Conservation (phyloP, 2,113 vertebrate genomes). For the Myotis brandtii region DNA sequence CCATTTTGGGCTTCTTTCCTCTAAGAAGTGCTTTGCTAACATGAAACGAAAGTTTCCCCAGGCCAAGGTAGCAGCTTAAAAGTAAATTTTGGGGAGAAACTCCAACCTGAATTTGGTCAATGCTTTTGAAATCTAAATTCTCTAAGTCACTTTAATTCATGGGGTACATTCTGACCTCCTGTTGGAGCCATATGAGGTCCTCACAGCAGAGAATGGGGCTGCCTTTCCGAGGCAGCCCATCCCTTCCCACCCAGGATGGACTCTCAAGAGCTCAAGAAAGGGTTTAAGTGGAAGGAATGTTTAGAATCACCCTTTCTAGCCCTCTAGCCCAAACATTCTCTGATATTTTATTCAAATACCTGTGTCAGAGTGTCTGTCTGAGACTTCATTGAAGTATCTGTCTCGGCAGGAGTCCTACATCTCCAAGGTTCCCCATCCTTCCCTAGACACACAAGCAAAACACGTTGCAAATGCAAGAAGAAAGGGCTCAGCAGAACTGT, state of each 20-base stretch:
- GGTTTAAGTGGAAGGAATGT: background rate
- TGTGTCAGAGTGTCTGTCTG: background rate
- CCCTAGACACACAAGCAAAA: background rate
- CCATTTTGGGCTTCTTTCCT: background rate
- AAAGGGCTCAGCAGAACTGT: rapidly evolving
- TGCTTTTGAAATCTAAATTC: constrained; percentile 12
- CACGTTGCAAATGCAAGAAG: background rate
- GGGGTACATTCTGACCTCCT: background rate
- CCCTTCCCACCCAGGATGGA: no score
- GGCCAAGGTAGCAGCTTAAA: background rate
- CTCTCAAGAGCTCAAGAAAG: background rate
- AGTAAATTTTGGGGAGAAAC: background rate
- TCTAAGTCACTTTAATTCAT: background rate
- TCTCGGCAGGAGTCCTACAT: background rate
- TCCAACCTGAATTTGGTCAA: background rate
- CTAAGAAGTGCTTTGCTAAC: background rate
- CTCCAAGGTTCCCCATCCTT: rapidly evolving
- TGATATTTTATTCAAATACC: background rate
- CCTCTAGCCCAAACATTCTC: background rate
- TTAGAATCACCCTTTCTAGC: background rate
- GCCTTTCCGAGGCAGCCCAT: no score
- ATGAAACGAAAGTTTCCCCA: background rate
- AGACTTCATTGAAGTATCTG: background rate
- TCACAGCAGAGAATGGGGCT: no score
- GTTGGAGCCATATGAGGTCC: background rate